Conservation (phyloP, 1,140 invertebrate genomes). For the Potamilus streckersoni region DNA sequence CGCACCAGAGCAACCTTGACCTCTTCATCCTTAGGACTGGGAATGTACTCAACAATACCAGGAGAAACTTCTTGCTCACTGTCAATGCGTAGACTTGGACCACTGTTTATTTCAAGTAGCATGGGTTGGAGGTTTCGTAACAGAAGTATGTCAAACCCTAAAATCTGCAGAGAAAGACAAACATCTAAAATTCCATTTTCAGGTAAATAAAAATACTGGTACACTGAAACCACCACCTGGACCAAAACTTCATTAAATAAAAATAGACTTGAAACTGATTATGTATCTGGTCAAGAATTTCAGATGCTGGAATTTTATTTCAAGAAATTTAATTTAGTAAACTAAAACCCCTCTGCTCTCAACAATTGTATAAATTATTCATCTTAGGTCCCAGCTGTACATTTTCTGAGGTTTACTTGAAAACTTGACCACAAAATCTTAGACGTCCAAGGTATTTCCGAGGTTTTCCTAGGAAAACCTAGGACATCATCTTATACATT, state of each 20-base stretch:
- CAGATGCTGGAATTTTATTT: neutral
- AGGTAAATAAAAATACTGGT: neutral
- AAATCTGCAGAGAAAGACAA: constrained; percentile 60
- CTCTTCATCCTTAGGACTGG: constrained; percentile 62
- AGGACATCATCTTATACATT: no score
- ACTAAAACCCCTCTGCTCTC: neutral
- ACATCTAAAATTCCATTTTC: neutral
- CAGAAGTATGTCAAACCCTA: constrained; percentile 71
- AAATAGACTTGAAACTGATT: neutral
- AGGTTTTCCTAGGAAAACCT: no score
- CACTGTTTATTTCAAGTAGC: constrained; percentile 70
- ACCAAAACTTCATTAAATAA: no score
- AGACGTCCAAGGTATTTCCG: no score
- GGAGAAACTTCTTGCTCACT: constrained; percentile 61
- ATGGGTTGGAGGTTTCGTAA: constrained; percentile 66
- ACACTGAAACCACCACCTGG: neutral
- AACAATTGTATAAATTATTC: neutral
- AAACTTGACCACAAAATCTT: no score
- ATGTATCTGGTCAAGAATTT: neutral
- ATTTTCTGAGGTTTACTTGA: no score
- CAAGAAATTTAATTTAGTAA: neutral
- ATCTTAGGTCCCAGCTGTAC: no score
- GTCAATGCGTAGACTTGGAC: constrained; percentile 70
- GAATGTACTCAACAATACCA: constrained; percentile 53
- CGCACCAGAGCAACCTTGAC: constrained; percentile 62